These are phyloP conservation scores for Meloidogyne exigua DNA, from an alignment of 1,140 invertebrate genomes.

Conservation along the genomic window DNA sequence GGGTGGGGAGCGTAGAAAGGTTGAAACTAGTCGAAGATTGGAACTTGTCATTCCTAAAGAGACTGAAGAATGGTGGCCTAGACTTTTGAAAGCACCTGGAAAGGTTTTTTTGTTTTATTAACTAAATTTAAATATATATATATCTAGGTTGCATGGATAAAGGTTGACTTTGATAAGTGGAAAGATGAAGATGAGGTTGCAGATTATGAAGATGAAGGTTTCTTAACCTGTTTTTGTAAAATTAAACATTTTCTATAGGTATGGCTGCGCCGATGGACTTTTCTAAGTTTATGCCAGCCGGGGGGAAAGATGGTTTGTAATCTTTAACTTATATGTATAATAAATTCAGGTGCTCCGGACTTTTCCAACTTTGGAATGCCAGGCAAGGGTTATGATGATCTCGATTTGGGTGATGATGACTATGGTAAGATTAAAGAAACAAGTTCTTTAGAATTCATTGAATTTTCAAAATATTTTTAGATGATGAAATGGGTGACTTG, in stretches of 20 bases:
- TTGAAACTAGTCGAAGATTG: constrained; percentile 46
- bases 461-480: constrained; percentile 25
- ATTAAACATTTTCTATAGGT: too few relatives aligned
- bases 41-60: constrained; percentile 55
- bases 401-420: constrained; percentile 35
- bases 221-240: too few relatives aligned
- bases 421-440: constrained; percentile 7
- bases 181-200: constrained; percentile 80
- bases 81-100: constrained; percentile 41
- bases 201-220: too few relatives aligned
- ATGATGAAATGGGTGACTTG: constrained; percentile 33
- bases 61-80: constrained; percentile 50
- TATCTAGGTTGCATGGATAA: constrained; percentile 81
- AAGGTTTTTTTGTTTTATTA: constrained; percentile 31
- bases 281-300: too few relatives aligned
- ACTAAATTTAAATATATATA: background rate
- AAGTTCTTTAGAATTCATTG: background rate
- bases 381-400: constrained; percentile 31
- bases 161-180: constrained; percentile 95
- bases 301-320: too few relatives aligned
- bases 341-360: constrained; percentile 24
- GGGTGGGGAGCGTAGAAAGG: constrained; percentile 42
- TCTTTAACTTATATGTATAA: too few relatives aligned
- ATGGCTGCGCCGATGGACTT: too few relatives aligned
- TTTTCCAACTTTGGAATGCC: constrained; percentile 37